Base-by-base conservation (phyloP, 2,797 vertebrate species). In the Fistularia commersonii region DNA sequence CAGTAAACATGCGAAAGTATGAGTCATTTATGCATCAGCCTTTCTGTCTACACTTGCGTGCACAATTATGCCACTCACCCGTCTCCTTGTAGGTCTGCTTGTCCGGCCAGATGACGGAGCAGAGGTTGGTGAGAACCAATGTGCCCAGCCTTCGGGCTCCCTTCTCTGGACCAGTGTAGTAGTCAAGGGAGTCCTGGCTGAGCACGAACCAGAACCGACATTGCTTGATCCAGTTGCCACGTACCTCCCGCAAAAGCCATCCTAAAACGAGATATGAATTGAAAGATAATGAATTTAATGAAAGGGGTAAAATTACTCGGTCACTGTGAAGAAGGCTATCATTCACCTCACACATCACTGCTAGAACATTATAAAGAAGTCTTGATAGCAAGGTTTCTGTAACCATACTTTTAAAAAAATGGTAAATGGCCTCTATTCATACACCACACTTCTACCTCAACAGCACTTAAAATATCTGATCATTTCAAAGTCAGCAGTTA, bases 171-270 rank as follows among this genome's bases (percentile, higher is more conserved):
- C 92, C 89, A 23, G 83, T 94, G 88, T 95, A 96, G 86, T 95
- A 96, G 81, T 99, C 97, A 11, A 99, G 87, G 32, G 97, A 98
- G 71, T 98, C 95, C 1, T 91, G 85, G 0, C 91, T 96, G 72
- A 99, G 88, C 59, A 96, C 93, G 1, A 99, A 99, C 97, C 97
- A 99, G 83, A 93, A 93, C 33, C 92, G 91, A n/a, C 94, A 92
- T 23, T 95, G 92, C 48, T 92, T 92, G 51, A 96, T 89, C 95
- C 96, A 99, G 54, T 92, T 92, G 10, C 90, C 85, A 14, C 85
- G 88, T 54, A 94, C 93, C 76, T 97, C 95, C 8, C 93, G 85
- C 66, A 95, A 88, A 72, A 99, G 87, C 96, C 96, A 99, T 36
- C 97, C 97, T 99, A 53, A 34, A 42, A 55, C 3, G 50, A 60